Evolutionary conservation across 2,113 vertebrate species (phyloP).

Genomic region (Leucoraja erinaceus): DNA sequence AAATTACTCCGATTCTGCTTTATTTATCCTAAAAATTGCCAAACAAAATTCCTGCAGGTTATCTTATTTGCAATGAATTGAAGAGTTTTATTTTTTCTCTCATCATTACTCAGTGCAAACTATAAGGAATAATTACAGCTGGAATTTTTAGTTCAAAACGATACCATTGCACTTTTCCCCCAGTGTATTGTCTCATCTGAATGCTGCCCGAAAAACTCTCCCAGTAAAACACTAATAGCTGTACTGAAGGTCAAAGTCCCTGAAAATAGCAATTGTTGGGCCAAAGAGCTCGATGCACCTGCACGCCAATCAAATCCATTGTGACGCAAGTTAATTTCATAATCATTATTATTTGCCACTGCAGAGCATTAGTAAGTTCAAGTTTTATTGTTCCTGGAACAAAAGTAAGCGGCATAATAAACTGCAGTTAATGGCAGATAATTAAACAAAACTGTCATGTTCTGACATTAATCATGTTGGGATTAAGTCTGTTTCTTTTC

Average conservation of each 20-base stretch:
- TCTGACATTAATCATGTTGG: slow-evolving; percentile 1
- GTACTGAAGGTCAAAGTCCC: not conserved
- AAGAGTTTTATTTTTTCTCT: not conserved
- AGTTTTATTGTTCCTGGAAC: not conserved
- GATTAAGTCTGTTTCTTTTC: slow-evolving; percentile 13
- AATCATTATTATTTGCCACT: slow-evolving; percentile 4
- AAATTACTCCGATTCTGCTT: not conserved
- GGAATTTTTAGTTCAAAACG: not conserved
- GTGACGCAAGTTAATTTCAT: not conserved
- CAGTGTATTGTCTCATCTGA: not conserved
- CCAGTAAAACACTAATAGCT: not conserved
- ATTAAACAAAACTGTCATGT: slow-evolving; percentile 5
- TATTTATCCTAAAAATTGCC: not conserved
- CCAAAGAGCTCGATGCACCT: not conserved
- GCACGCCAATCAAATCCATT: not conserved
- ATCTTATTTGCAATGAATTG: not conserved
- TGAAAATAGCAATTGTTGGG: not conserved
- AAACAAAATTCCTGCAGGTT: not conserved
- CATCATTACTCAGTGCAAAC: not conserved
- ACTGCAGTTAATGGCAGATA: not conserved
- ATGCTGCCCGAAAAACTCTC: not conserved
- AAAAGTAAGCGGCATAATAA: slow-evolving; percentile 4
- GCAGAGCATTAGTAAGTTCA: not conserved
- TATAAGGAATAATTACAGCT: not conserved
- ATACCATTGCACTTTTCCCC: not conserved